Evolutionary conservation across 1,140 invertebrate species (phyloP), one percentile per base, ranked within the genome.

Genomic region (Luehdorfia chinensis): DNA sequence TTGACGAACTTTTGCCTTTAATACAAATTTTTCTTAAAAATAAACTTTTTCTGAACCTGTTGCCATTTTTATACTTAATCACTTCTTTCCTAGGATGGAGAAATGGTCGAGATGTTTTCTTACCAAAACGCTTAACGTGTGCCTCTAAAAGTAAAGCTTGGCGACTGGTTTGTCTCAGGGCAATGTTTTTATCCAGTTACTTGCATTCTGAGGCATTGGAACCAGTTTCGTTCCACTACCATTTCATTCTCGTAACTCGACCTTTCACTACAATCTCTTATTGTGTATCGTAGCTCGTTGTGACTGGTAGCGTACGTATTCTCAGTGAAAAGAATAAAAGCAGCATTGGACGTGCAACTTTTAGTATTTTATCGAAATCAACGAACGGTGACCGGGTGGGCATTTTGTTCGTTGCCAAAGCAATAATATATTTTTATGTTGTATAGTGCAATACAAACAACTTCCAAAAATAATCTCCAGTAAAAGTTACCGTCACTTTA

Each of bases 101-200:
- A n/a, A n/a, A n/a, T n/a, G n/a, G n/a, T n/a, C n/a, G n/a, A n/a
- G n/a, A n/a, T n/a, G n/a, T n/a, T n/a, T n/a, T n/a, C n/a, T n/a
- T n/a, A n/a, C 19, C 55, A 55, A 60, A 70, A 64, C 64, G 39
- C 52, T 64, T 56, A 60, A 55, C 50, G 53, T 47, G 45, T 54
- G 59, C 49, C 31, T 52, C 52, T 58, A 53, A 54, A 45, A 46
- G 45, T 61, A 56, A 47, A 55, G 51, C 60, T 59, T 47, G 51
- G 31, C 69, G 70, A 81, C 77, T 81, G 77, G 80, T 80, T 80
- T 78, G 67, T 73, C 75, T 73, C 69, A 67, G 55, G 62, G 58
- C 58, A 63, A 75, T 76, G 74, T 84, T 84, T 83, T 84, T 81
- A 74, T 81, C 80, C 80, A 78, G 71, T 79, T 75, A 80, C 79